A percentile compares a stretch with the other conserved stretches of the same genome.
phyloP scores from a whole-genome alignment of 2,888 invertebrate species.

The Helobdella robusta region DNA sequence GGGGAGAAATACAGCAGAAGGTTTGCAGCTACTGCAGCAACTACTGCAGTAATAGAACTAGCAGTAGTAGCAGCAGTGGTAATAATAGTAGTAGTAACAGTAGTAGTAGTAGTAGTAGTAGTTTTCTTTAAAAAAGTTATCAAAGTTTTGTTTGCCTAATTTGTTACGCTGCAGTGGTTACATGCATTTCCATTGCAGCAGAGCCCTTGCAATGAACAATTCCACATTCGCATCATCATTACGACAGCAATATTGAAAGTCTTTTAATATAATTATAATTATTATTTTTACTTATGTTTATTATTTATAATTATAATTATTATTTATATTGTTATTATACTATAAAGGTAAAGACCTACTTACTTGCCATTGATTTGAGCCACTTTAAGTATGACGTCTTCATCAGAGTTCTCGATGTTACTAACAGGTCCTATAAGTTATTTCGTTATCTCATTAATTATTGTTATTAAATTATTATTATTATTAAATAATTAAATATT shows the following conservation, averaged over 20 bases:
- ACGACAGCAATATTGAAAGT: background rate
- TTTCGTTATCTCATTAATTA: background rate
- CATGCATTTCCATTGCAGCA: background rate
- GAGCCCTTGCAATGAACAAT: background rate
- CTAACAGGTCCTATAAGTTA: conserved; percentile 59
- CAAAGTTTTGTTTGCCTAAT: background rate
- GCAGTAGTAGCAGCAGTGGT: background rate
- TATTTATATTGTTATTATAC: background rate
- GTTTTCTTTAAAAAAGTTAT: too few species aligned
- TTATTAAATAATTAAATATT: conserved; percentile 8
- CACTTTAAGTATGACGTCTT: conserved; percentile 86
- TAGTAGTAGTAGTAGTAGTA: too few species aligned
- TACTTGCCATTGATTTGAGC: conserved; percentile 71
- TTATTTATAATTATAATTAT: background rate
- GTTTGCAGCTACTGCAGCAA: background rate
- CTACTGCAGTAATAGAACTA: background rate
- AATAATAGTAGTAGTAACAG: background rate
- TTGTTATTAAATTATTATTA: background rate
- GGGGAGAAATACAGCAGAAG: conserved; percentile 88
- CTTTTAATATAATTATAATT: background rate
- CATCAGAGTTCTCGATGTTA: conserved; percentile 74
- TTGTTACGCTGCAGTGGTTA: background rate
- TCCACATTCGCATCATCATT: background rate
- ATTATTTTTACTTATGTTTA: conserved; percentile 5
- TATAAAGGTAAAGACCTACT: conserved; percentile 56